A percentile compares a stretch with the other conserved stretches of the same genome.
Evolutionary conservation across 2,888 invertebrate genomes (phyloP).

Genomic region (Morpho deidamia): DNA sequence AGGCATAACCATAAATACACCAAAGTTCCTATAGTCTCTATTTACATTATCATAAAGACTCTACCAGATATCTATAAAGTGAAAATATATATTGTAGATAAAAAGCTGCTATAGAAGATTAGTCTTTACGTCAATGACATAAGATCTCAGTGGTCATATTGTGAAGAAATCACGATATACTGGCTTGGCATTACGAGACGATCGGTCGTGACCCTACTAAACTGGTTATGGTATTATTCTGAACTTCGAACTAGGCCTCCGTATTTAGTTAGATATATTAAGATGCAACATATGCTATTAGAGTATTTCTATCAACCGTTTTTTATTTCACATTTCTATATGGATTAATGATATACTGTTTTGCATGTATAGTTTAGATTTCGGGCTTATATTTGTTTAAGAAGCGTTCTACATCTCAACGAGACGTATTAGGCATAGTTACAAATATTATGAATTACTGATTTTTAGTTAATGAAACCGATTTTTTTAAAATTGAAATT

Average conservation of each 20-base stretch:
- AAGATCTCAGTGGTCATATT: neutral
- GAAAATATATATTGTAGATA: neutral
- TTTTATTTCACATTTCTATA: no score
- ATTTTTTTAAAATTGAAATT: no score
- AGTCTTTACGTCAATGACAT: neutral
- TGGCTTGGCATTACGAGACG: conserved; percentile 45
- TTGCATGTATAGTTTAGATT: no score
- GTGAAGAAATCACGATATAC: conserved; percentile 53
- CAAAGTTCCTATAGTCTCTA: neutral
- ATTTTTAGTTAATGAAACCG: no score
- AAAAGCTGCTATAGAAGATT: neutral
- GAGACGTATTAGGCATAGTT: no score
- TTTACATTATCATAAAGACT: neutral
- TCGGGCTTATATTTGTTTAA: no score
- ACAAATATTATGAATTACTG: no score
- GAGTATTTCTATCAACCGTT: no score
- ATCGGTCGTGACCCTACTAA: conserved; percentile 69
- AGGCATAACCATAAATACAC: neutral
- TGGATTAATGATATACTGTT: no score
- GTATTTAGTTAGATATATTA: neutral
- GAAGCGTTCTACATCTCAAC: no score
- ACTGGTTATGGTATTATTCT: conserved; percentile 69
- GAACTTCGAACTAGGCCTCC: conserved; percentile 16
- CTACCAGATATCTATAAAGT: no score
- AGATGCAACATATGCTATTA: no score